Base-by-base conservation (phyloP, 1,140 invertebrate genomes). In the Platorchestia sp. region DNA sequence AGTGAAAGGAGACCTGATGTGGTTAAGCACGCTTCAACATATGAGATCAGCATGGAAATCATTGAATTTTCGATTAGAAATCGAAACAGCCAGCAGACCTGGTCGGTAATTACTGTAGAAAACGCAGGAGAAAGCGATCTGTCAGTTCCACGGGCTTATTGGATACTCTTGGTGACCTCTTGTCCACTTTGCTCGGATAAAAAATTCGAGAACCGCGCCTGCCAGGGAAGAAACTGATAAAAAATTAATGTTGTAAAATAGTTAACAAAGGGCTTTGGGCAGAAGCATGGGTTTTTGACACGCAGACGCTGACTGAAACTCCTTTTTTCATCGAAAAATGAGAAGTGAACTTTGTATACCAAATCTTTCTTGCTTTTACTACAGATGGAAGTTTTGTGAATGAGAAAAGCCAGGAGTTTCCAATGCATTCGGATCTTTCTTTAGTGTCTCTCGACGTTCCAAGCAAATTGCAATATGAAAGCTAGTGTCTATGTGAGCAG, bases 81-180 rank as follows among this genome's bases (percentile, higher is more conserved):
- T 89, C 43, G 41, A 89, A 89, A 89, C 36, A 14, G 87, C 87
- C 59, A 36, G 59, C 59, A 75, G 59, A 44, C 87, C 87, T 89
- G 43, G 87, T 89, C 87, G 7, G 87, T 44, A 89, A 89, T 89
- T 42, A 89, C 43, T 42, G 87, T 89, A 89, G 43, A 44, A 89
- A 89, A 89, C 41, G 87, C 87, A 44, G 36, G 87, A 89, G 87
- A 89, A 89, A 89, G 87, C 43, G n/a, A 41, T 44, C n/a, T 89
- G 87, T 41, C 87, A 75, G 59, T 75, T 41, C 87, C 87, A 44
- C 42, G 87, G 86, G 87, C 87, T 89, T 89, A 89, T 89, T 89
- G 41, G 87, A 89, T 89, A 44, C 87, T 89, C 87, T 89, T 16
- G 87, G 87, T 89, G 87, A 89, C 87, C 87, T 89, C 87, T 89